Base-by-base conservation (phyloP, 2,113 vertebrate genomes). In the Ailurus styani region DNA sequence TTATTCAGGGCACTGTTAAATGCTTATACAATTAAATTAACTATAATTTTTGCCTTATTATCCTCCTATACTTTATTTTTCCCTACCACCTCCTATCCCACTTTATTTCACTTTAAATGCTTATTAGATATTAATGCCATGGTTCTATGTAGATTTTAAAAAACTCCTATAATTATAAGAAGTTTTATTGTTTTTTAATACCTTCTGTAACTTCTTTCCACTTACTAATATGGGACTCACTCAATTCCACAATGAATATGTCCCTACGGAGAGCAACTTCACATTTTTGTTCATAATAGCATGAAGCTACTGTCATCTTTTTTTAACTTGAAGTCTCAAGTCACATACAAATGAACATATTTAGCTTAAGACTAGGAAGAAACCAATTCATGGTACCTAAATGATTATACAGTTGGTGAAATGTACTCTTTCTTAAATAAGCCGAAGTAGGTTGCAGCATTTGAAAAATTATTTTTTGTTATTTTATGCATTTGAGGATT, bases 381-480 rank as follows among this genome's bases (percentile, higher is more conserved):
- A 91, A 91, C 18, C 42, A 77, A 54, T 68, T 93, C 52, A 27
- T 1, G 20, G 42, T 15, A 79, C 60, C 45, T 82, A 40, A 34
- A 72, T 54, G 13, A 72, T 92, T 54, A 47, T 9, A 34, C 1
- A 14, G 20, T 6, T 72, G 87, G 29, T 31, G 57, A 96, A 68
- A 70, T 21, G 3, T 42, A 29, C 40, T 68, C 40, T 83, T 79
- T 87, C 57, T 78, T 87, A 87, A 91, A 81, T 68, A 92, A 78
- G 68, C n/a, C 50, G 57, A 55, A 79, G 55, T 47, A 57, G 18
- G 34, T 1, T 45, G 25, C 87, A 54, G 83, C n/a, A 83, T 20
- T 87, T 82, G 75, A 52, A 91, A 97, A 84, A 75, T 81, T 34
- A 87, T 42, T n/a, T 97, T 79, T 84, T 15, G 42, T 78, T 55